These are phyloP conservation scores for Cynocephalus volans DNA, from an alignment of 2,113 vertebrate genomes.

Conservation along the genomic window DNA sequence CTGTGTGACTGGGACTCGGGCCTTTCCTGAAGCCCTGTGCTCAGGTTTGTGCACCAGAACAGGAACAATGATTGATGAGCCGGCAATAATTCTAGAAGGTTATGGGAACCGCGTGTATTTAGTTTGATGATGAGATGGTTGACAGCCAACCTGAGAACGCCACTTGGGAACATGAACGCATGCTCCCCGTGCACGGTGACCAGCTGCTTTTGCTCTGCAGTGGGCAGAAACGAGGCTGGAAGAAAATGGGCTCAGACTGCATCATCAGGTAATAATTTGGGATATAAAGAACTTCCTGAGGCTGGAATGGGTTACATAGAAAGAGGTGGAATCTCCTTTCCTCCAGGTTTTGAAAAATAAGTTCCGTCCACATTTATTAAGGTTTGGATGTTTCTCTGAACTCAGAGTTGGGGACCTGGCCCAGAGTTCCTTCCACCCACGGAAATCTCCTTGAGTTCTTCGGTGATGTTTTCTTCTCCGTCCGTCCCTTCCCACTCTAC, in stretches of 20 bases:
- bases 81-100: background rate
- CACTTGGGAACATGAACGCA: background rate
- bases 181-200: background rate
- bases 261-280: conserved; percentile 71
- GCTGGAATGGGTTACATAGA: conserved; percentile 29
- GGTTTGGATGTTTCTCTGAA: background rate
- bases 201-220: conserved; percentile 65
- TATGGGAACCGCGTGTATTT: background rate
- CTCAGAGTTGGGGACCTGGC: background rate
- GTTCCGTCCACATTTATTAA: background rate
- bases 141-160: conserved; percentile 9
- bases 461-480: accelerated
- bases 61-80: conserved; percentile 41
- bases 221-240: background rate
- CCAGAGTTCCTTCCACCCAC: accelerated
- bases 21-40: accelerated
- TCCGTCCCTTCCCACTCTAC: too few relatives aligned
- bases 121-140: background rate
- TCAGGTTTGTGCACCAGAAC: background rate
- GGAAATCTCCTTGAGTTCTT: accelerated
- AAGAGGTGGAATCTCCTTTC: background rate
- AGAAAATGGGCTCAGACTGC: conserved; percentile 24
- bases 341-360: conserved; percentile 47
- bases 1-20: background rate
- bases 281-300: conserved; percentile 64